phyloP scores from a whole-genome alignment of 2,888 invertebrate species.

The Pachycephus smyrnensis region DNA sequence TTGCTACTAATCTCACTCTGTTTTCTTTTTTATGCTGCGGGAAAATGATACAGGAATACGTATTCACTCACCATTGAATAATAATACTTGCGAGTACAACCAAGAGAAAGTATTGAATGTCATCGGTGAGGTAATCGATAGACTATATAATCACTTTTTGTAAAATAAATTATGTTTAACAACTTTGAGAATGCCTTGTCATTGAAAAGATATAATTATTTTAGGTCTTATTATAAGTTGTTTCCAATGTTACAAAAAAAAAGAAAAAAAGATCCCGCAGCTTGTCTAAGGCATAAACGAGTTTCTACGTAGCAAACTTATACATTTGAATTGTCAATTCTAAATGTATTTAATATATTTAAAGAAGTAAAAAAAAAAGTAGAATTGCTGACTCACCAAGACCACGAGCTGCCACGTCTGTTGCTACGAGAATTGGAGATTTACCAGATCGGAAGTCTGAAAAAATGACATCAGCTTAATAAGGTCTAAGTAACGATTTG shows the following conservation, averaged over 20 bases:
- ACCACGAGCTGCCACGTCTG: slow-evolving; percentile 94
- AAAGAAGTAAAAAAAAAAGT: neutral
- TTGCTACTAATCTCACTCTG: neutral
- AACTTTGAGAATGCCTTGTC: neutral
- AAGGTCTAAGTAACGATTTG: slow-evolving; percentile 3
- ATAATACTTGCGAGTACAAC: neutral
- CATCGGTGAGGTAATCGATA: neutral
- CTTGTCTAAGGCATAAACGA: neutral
- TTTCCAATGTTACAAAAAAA: neutral
- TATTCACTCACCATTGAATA: neutral
- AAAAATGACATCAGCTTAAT: neutral
- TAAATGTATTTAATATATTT: slow-evolving; percentile 3
- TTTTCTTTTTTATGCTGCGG: slow-evolving; percentile 1
- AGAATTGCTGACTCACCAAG: slow-evolving; percentile 74
- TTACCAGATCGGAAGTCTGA: slow-evolving; percentile 85
- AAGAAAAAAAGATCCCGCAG: slow-evolving; percentile 13
- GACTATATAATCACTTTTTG: neutral
- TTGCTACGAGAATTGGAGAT: slow-evolving; percentile 91
- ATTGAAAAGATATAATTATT: neutral
- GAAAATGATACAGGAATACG: neutral
- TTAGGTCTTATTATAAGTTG: neutral
- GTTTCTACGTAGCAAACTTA: neutral
- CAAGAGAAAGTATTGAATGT: neutral
- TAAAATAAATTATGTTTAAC: neutral
- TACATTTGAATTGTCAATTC: neutral